Conservation (phyloP, 2,797 vertebrate species). For the Agapornis canus region DNA sequence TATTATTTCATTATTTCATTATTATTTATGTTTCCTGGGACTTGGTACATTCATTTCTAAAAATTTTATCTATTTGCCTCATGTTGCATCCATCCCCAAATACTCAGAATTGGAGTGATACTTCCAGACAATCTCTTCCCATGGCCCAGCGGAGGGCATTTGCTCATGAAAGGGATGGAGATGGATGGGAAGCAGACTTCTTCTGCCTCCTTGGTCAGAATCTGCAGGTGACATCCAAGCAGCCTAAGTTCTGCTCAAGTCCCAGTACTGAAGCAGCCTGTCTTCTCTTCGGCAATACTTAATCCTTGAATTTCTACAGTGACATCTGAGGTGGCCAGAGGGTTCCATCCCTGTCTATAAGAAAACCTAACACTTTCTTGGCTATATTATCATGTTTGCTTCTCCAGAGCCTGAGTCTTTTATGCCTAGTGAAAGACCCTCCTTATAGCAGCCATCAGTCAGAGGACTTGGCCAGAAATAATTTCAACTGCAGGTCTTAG, state of each 20-base stretch:
- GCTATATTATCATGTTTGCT: background rate
- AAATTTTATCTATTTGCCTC: background rate
- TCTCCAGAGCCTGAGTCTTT: background rate
- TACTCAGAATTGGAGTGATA: background rate
- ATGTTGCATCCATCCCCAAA: background rate
- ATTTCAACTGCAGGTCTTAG: background rate
- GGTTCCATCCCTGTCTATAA: background rate
- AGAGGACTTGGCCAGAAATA: background rate
- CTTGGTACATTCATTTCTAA: background rate
- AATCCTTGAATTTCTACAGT: background rate
- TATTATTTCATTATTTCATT: too few relatives aligned
- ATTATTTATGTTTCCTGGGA: background rate
- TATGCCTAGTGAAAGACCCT: background rate
- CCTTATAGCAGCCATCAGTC: background rate
- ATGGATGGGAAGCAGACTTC: background rate
- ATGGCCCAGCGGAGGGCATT: background rate
- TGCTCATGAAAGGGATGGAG: background rate
- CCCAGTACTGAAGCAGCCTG: background rate
- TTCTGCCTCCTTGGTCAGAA: background rate
- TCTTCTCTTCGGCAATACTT: background rate
- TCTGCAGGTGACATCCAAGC: background rate
- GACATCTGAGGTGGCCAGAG: background rate
- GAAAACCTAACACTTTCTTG: background rate
- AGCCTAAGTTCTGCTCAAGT: background rate
- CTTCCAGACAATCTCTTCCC: background rate